Percentiles rank a stretch among this genome's conserved stretches.
These are phyloP conservation scores for Sorex araneus DNA, from an alignment of 2,113 vertebrate genomes.

Conservation along the genomic window DNA sequence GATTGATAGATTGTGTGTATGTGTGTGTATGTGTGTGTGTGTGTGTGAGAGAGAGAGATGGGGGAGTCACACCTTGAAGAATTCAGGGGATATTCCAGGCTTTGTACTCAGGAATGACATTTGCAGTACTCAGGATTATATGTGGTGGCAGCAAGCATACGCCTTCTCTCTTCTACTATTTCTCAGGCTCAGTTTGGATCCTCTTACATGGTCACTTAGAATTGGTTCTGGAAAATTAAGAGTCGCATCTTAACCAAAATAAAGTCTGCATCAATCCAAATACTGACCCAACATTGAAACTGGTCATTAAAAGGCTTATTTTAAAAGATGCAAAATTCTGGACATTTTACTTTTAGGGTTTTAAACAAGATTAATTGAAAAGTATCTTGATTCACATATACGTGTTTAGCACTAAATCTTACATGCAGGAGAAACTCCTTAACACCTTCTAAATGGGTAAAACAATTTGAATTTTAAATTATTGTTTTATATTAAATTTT, in stretches of 20 bases:
- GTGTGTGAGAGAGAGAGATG: too few species aligned
- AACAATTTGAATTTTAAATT: neutral
- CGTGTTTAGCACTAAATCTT: neutral
- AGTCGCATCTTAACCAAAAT: constrained; percentile 3
- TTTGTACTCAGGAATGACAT: too few species aligned
- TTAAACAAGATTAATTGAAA: constrained; percentile 35
- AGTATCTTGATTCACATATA: constrained; percentile 46
- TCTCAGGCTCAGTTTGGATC: neutral
- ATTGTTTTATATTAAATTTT: constrained; percentile 23
- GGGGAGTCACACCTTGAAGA: too few species aligned
- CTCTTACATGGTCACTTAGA: neutral
- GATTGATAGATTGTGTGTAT: too few species aligned
- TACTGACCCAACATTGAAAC: neutral
- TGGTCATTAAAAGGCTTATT: constrained; percentile 21
- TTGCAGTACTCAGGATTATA: too few species aligned
- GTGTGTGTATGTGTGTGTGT: too few species aligned
- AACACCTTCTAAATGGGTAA: constrained; percentile 18
- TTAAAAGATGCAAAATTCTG: neutral
- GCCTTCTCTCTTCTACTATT: too few species aligned
- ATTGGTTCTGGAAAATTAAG: constrained; percentile 23
- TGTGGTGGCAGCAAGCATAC: too few species aligned
- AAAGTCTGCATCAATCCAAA: neutral
- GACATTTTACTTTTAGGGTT: neutral
- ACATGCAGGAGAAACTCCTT: neutral
- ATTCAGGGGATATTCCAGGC: too few species aligned